A percentile compares a stretch with the other conserved stretches of the same genome.
phyloP scores from a whole-genome alignment of 1,140 invertebrate genomes.

The Brachionus rotundiformis region DNA sequence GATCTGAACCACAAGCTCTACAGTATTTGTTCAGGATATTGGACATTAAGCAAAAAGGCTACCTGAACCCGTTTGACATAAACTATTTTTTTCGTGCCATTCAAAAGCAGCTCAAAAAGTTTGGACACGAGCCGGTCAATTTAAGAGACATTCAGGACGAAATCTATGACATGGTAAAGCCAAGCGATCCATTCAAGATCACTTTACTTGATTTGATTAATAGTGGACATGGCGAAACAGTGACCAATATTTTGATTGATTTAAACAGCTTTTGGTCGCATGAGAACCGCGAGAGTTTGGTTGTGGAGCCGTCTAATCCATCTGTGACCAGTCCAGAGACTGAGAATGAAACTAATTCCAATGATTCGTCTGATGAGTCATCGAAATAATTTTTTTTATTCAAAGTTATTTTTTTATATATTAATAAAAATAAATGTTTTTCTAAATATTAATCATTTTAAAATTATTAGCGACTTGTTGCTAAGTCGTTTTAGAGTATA shows the following conservation, averaged over 20 bases:
- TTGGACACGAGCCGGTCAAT: conserved; percentile 78
- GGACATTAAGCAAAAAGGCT: conserved; percentile 83
- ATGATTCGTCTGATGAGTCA: background rate
- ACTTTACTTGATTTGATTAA: conserved; percentile 79
- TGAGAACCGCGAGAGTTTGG: conserved; percentile 79
- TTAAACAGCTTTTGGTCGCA: conserved; percentile 94
- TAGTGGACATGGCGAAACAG: conserved; percentile 85
- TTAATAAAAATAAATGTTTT: background rate
- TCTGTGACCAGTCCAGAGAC: background rate
- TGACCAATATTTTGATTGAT: conserved; percentile 89
- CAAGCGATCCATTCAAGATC: conserved; percentile 78
- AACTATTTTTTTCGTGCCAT: conserved; percentile 90
- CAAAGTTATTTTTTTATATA: background rate
- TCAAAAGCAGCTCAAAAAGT: conserved; percentile 80
- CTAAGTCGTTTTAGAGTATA: background rate
- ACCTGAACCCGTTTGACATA: conserved; percentile 83
- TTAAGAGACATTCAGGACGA: conserved; percentile 78
- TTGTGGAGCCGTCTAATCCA: conserved; percentile 57
- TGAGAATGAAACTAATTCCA: background rate
- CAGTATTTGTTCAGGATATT: conserved; percentile 88
- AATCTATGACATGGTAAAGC: conserved; percentile 96
- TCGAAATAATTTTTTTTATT: background rate
- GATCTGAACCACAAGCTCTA: conserved; percentile 83
- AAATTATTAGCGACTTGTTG: background rate
- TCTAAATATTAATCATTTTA: background rate